Conservation (phyloP, 2,888 invertebrate species). For the Archips crataeganus region DNA sequence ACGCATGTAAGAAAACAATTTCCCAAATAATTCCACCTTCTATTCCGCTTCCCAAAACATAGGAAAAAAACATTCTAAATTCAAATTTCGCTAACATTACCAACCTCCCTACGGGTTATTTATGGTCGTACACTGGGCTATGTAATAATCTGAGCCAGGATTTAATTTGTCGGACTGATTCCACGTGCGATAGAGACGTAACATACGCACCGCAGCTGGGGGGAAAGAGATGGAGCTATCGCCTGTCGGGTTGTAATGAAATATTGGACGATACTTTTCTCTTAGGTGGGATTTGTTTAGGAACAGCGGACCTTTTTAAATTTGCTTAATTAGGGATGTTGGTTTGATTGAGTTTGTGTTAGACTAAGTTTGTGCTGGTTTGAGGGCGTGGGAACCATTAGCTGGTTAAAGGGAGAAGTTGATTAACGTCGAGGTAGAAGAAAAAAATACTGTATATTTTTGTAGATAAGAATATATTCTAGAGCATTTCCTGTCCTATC, state of each 20-base stretch:
- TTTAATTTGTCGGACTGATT: constrained; percentile 87
- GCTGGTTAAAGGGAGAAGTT: not conserved
- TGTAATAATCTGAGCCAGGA: constrained; percentile 86
- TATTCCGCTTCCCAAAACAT: constrained; percentile 36
- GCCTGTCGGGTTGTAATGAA: constrained; percentile 15
- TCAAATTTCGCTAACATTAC: constrained; percentile 36
- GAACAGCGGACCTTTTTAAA: constrained; percentile 24
- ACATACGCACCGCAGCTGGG: not conserved
- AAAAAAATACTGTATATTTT: no score
- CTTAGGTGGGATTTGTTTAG: constrained; percentile 12
- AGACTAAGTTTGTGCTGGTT: not conserved
- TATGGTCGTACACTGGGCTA: constrained; percentile 86
- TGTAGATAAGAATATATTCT: no score
- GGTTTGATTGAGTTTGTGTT: not conserved
- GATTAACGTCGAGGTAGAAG: no score
- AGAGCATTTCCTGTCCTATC: no score
- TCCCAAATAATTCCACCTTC: constrained; percentile 22
- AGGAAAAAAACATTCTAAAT: constrained; percentile 38
- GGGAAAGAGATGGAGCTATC: constrained; percentile 8
- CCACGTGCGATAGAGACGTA: constrained; percentile 53
- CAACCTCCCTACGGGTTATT: constrained; percentile 65
- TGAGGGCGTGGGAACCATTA: not conserved
- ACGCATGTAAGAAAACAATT: constrained; percentile 5
- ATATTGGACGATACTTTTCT: constrained; percentile 22
- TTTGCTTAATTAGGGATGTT: constrained; percentile 9